Base-by-base conservation (phyloP, 1,140 invertebrate genomes). In the Agrypnia vestita region DNA sequence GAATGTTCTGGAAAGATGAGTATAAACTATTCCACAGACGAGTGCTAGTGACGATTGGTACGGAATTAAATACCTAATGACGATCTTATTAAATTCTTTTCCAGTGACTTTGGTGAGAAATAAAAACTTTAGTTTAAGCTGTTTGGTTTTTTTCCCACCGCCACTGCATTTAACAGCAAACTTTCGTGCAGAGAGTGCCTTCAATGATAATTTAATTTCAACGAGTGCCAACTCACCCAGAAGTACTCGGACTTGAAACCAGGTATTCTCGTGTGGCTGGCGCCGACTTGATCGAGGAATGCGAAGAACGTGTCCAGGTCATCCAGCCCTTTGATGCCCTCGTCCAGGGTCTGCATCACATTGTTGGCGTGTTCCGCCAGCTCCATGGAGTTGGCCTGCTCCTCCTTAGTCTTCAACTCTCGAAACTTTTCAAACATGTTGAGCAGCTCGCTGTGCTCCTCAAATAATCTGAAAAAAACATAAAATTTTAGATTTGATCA, bases 291-390 rank as follows among this genome's bases (percentile, higher is more conserved):
- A 84, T 95, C 92, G 13, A 98, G 90, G 86, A 94, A 96, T 80
- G 94, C 91, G 85, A 97, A 93, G 88, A 97, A 97, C 79, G 92
- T 91, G 85, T 97, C 95, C 83, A 96, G 91, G 84, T 97, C 93
- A 84, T 97, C 96, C 69, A 97, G 90, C 35, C 93, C 93, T 85
- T 94, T 94, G 87, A 97, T 97, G 47, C 95, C 94, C 85, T 97
- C 94, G 84, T 96, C 94, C 67, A 98, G 88, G 1, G 96, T 96
- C 80, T 92, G 92, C 96, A 98, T 97, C 11, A 98, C 96, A 83
- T 94, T 95, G 76, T 92, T 93, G 13, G 96, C 96, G 85, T 98
- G 96, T 84, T 97, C 95, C 9, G 94, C 94, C 25, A 98, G 87
- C 88, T 96, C 95, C 88, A 94, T 91, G 78, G 94, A 95, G 82